Base-by-base conservation (phyloP, 2,888 invertebrate species). In the Xestobium rufovillosum region DNA sequence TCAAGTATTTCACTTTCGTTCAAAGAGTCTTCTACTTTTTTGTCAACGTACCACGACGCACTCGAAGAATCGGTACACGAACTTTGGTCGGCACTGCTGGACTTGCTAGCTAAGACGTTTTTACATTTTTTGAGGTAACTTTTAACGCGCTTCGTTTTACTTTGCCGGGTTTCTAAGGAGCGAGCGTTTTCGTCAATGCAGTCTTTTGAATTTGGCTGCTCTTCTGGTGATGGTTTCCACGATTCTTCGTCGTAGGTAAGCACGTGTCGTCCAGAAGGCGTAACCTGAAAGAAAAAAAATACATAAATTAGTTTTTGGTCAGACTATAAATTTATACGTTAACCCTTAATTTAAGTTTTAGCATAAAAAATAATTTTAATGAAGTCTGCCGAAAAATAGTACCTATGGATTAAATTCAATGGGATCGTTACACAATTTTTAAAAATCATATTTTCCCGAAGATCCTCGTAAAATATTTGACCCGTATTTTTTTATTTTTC, bases 121-220 rank as follows among this genome's bases (percentile, higher is more conserved):
- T 71, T 72, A 51, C 72, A 73, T 46, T 61, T 63, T 49, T 68
- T 68, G 32, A 73, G 52, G 50, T 72, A 72, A 44, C 66, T 71
- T 53, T 71, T 72, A 13, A 73, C 71, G 31, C 69, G 65, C 51
- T 71, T 70, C 10, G 70, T 64, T 53, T 68, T 71, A 50, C 71
- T 72, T 51, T 70, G 68, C 8, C 70, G 65, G 8, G 59, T 60
- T 47, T 70, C 70, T 38, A 60, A 59, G 25, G 61, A 56, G 3
- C 66, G 58, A 1, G 56, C 50, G 12, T 63, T 39, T 14, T 58
- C 55, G 2, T 37, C 26, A 23, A 26, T 31, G 16, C 31, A 26
- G 9, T 32, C 36, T 19, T 52, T 43, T 29, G 37, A 45, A 19
- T 41, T 27, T 31, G 42, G 37, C 12, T 46, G 44, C 8, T 63